Evolutionary conservation across 2,888 invertebrate genomes (phyloP).

Genomic region (Pherbina coryleti): DNA sequence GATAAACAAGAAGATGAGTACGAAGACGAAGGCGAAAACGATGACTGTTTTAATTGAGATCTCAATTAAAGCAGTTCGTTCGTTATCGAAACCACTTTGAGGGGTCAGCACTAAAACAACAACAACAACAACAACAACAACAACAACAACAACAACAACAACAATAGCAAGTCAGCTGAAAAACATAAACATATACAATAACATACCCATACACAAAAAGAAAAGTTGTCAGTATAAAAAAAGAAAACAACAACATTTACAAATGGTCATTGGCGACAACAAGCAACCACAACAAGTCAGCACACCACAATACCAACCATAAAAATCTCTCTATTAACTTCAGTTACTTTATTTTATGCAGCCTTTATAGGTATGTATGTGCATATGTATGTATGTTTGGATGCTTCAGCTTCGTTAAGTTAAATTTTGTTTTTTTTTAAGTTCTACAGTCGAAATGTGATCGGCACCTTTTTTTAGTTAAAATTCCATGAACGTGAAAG

Average conservation of each 20-base stretch:
- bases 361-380: not conserved
- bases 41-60: slow-evolving; percentile 16
- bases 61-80: slow-evolving; percentile 4
- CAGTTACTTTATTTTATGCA: not conserved
- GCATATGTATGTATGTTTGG: not conserved
- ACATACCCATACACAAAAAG: slow-evolving; percentile 9
- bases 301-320: not conserved
- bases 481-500: too few relatives aligned
- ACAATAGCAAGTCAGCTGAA: slow-evolving; percentile 13
- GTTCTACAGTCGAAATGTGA: too few relatives aligned
- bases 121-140: slow-evolving; percentile 18
- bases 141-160: too few relatives aligned
- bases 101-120: not conserved
- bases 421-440: too few relatives aligned
- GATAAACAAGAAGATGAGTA: not conserved
- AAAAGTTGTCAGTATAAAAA: not conserved
- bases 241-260: not conserved
- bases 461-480: too few relatives aligned
- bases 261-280: not conserved
- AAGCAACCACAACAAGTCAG: not conserved
- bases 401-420: not conserved
- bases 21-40: not conserved
- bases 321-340: slow-evolving; percentile 6
- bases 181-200: slow-evolving; percentile 9
- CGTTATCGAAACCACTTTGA: not conserved